Evolutionary conservation across 2,113 vertebrate genomes (phyloP), one percentile per base, ranked within the genome.

Genomic region (Mesembrinibis cayennensis): DNA sequence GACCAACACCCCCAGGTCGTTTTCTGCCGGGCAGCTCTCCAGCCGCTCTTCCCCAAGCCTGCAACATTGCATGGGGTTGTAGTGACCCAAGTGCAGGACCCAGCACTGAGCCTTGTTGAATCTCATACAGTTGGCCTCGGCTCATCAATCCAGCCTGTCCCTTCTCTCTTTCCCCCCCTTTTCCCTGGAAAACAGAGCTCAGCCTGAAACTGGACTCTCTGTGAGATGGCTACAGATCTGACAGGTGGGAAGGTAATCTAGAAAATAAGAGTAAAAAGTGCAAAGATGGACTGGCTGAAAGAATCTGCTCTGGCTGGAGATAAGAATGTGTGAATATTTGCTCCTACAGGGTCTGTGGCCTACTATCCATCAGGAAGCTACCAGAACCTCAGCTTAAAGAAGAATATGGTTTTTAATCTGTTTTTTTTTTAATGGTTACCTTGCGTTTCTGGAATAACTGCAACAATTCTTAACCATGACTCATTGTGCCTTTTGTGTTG

Each of bases 401-500:
- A 69, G 8, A 59, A 36, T 10, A 29, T 20, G 1, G 1, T n/a
- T 89, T 84, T 38, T 16, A 11, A 16, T 61, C 36, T 69, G 7
- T 11, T 80, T 45, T 50, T 44, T 49, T 42, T 42, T 42, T 38
- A 38, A 9, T 30, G 11, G 19, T 76, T 89, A 47, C 23, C 19
- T 58, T 63, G 17, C 27, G 6, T 69, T 90, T 84, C 26, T 83
- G 53, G 62, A 85, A 45, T 66, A 85, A 79, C 19, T 66, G 5
- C 49, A 73, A 52, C 18, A 70, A 61, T 73, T 73, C 40, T 49
- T 78, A 81, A 62, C 11, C 8, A 11, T 19, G 73, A 76, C 20
- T 14, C 2, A 2, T 0, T 0, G 0, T 49, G 32, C 7, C 38
- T 85, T 92, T 87, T 90, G 47, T 16, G 34, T 44, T 76, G n/a